Evolutionary conservation across 2,797 vertebrate species (phyloP), one percentile per base, ranked within the genome.

Genomic region (Nannoperca australis): DNA sequence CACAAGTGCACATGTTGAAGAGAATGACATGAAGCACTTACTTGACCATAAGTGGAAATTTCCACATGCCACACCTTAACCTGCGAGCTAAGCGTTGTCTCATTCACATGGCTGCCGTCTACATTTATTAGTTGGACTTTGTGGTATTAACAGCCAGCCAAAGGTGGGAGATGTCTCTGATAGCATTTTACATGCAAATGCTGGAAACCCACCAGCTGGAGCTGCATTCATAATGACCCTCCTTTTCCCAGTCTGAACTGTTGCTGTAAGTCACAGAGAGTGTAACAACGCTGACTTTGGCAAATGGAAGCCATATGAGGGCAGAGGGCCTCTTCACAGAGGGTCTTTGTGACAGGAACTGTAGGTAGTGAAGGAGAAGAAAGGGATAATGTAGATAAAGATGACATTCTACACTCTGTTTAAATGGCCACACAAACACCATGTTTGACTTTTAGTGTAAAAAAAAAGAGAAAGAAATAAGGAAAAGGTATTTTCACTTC

Each of bases 301-400:
- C 78, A 88, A 94, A 93, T 90, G 77, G 82, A 85, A 88, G 85
- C 88, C 88, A 92, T 83, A 82, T 93, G 90, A 91, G 76, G 65
- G 79, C 66, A 30, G 18, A 78, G 54, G 45, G 53, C 22, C 61
- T 61, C 77, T 14, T 64, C 76, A 93, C 85, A 93, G 88, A 89
- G 76, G 65, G 55, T 76, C 90, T 92, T 92, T 95, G 89, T 92
- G 83, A 60, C 27, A 14, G 38, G 50, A 45, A 66, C 63, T 70
- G 59, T 27, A 58, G 59, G 71, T 34, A 63, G 11, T 55, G 55
- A 61, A 38, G 67, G 3, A 66, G 45, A 76, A 58, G 68, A 65
- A 22, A 11, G 60, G 45, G 51, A 50, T 55, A 17, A 53, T 73
- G 74, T 32, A 77, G 18, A 64, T 69, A 38, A 58, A 32, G 24